phyloP scores from a whole-genome alignment of 2,888 invertebrate species.

The Morinoia aosen region DNA sequence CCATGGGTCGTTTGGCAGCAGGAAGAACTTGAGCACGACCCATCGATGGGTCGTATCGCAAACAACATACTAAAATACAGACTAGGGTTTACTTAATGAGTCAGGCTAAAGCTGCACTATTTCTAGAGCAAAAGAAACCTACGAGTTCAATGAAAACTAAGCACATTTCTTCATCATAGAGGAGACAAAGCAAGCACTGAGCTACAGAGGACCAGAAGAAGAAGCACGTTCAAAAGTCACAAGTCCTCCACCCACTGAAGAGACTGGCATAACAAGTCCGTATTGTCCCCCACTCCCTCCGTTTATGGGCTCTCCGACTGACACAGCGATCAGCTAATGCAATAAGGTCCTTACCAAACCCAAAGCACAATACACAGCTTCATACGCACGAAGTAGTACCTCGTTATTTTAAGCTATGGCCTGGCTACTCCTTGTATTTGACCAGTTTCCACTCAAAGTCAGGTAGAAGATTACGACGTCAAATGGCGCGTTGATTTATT shows the following conservation, averaged over 20 bases:
- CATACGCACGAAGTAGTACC: neutral
- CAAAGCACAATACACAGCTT: neutral
- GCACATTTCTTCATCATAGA: neutral
- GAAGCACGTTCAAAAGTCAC: neutral
- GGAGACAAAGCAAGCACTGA: neutral
- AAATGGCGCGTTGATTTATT: neutral
- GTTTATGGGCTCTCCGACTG: slow-evolving; percentile 7
- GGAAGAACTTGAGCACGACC: no score
- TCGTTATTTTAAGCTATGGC: neutral
- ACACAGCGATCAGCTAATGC: slow-evolving; percentile 29
- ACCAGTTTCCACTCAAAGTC: neutral
- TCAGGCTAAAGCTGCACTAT: no score
- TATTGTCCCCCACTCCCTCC: slow-evolving; percentile 8
- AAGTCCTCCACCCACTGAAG: slow-evolving; percentile 33
- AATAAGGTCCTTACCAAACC: neutral
- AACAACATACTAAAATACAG: neutral
- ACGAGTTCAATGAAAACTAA: neutral
- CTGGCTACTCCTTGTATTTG: neutral
- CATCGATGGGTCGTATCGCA: no score
- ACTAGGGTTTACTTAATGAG: no score
- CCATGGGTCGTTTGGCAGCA: no score
- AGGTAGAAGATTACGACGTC: neutral
- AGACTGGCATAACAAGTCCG: slow-evolving; percentile 37
- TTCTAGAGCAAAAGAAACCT: neutral
- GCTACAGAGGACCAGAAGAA: neutral